These are phyloP conservation scores for Formicarius rufipectus DNA, from an alignment of 2,113 vertebrate species.

Conservation along the genomic window DNA sequence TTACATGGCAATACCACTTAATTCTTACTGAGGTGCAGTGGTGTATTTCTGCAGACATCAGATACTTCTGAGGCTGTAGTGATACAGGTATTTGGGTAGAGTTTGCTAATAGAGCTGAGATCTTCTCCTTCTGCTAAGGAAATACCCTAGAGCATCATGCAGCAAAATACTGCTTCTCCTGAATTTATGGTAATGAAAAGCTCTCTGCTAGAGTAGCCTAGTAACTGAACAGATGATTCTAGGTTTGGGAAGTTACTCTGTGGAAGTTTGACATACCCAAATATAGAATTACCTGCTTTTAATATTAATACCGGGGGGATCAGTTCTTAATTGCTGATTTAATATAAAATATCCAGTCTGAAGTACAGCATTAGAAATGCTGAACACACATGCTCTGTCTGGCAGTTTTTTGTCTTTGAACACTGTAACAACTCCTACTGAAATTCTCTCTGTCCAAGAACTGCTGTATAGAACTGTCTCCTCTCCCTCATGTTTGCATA, in stretches of 20 bases:
- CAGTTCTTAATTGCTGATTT: not conserved
- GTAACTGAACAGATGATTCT: not conserved
- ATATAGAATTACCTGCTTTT: not conserved
- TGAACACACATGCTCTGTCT: not conserved
- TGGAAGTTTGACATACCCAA: not conserved
- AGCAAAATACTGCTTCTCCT: not conserved
- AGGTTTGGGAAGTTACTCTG: not conserved
- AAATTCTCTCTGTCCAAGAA: conserved; percentile 10
- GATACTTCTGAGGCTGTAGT: not conserved
- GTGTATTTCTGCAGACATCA: not conserved
- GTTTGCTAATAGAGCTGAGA: not conserved
- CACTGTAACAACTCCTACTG: not conserved
- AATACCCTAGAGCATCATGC: not conserved
- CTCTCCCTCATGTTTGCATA: conserved; percentile 58
- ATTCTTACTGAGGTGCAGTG: not conserved
- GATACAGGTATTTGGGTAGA: not conserved
- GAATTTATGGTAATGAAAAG: not conserved
- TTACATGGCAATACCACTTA: not conserved
- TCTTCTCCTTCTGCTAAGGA: not conserved
- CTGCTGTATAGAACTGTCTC: not conserved
- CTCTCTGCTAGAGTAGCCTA: not conserved
- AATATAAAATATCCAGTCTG: not conserved
- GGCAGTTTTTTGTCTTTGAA: not conserved
- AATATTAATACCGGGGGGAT: not conserved
- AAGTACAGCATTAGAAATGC: not conserved